Conservation (phyloP, 2,888 invertebrate genomes). For the Cremastinae sp. region DNA sequence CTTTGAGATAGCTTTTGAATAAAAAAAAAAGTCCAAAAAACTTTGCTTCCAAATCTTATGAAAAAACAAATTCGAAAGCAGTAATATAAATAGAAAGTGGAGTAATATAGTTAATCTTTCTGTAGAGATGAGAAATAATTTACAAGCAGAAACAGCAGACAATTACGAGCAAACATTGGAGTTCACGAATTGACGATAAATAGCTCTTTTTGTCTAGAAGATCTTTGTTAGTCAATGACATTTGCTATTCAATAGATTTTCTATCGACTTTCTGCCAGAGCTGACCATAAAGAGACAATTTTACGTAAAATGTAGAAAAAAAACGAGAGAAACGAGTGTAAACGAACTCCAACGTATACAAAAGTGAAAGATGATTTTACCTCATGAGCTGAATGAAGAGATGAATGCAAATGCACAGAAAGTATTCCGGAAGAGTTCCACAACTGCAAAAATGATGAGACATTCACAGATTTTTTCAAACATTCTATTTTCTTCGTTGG, state of each 20-base stretch:
- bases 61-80: slow-evolving; percentile 3
- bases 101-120: slow-evolving; percentile 23
- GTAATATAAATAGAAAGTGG: slow-evolving; percentile 6
- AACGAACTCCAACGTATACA: slow-evolving; percentile 26
- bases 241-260: slow-evolving; percentile 60
- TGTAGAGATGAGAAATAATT: slow-evolving; percentile 20
- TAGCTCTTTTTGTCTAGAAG: slow-evolving; percentile 28
- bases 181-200: slow-evolving; percentile 8
- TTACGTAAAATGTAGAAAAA: slow-evolving; percentile 59
- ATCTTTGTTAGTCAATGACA: slow-evolving; percentile 48
- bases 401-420: background rate
- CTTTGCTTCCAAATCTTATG: slow-evolving; percentile 43
- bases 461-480: too few relatives aligned
- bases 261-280: slow-evolving; percentile 59
- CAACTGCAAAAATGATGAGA: too few relatives aligned
- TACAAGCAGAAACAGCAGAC: slow-evolving; percentile 17
- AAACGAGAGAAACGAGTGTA: slow-evolving; percentile 45
- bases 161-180: slow-evolving; percentile 5
- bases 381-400: slow-evolving; percentile 28
- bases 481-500: too few relatives aligned
- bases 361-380: slow-evolving; percentile 12
- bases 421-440: too few relatives aligned
- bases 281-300: slow-evolving; percentile 61
- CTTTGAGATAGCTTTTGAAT: slow-evolving; percentile 31
- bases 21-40: slow-evolving; percentile 9